A percentile compares a stretch with the other conserved stretches of the same genome.
Conservation (phyloP, 2,797 vertebrate genomes). For the Phataginus tetradactyla region DNA sequence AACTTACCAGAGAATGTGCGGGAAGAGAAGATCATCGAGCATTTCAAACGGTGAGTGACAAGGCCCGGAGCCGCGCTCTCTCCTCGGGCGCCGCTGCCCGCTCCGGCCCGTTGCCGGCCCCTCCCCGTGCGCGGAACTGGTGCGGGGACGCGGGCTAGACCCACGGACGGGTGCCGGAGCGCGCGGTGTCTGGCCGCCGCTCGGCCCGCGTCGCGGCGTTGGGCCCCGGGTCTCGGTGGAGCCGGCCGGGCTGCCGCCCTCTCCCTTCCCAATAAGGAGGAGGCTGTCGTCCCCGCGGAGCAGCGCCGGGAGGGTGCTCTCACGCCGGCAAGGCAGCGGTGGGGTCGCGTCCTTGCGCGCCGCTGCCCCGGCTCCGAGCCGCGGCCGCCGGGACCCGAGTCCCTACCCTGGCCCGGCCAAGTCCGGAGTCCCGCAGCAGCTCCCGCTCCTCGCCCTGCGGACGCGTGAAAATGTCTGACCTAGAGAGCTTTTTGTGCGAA, state of each 20-base stretch:
- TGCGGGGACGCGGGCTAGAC: neutral
- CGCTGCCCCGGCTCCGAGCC: neutral
- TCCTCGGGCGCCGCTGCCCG: slow-evolving; percentile 8
- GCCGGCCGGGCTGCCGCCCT: neutral
- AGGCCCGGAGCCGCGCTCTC: slow-evolving; percentile 57
- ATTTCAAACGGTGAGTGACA: slow-evolving; percentile 98
- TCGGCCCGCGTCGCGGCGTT: neutral
- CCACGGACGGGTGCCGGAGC: neutral
- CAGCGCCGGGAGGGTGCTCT: neutral
- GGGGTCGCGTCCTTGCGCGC: slow-evolving; percentile 57
- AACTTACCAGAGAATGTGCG: slow-evolving; percentile 99
- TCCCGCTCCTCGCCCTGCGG: neutral
- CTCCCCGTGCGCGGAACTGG: slow-evolving; percentile 4
- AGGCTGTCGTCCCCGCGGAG: neutral
- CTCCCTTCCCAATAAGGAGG: neutral
- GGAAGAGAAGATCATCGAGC: slow-evolving; percentile 99
- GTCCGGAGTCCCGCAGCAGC: neutral
- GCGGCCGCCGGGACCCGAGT: neutral
- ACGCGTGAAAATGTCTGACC: neutral
- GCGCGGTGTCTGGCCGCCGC: neutral
- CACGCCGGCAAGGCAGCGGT: neutral
- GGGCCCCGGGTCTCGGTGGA: neutral
- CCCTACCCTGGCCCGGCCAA: neutral
- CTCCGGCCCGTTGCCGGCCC: slow-evolving; percentile 66
- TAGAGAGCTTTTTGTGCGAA: neutral